These are phyloP conservation scores for Archips xylosteana DNA, from an alignment of 2,888 invertebrate genomes.

Conservation along the genomic window DNA sequence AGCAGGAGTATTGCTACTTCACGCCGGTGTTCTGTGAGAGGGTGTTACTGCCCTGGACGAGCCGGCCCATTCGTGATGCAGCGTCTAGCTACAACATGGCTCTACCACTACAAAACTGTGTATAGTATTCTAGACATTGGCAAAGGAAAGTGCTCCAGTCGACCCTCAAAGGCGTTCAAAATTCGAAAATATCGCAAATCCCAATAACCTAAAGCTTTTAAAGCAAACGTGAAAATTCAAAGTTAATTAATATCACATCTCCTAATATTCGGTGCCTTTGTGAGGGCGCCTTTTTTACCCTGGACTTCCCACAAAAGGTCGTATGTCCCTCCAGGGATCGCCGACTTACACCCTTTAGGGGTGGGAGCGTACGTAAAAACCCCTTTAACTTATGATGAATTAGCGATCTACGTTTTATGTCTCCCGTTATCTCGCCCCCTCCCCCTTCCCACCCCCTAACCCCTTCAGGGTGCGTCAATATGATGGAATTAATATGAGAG, in stretches of 20 bases:
- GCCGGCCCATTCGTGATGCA: too few relatives aligned
- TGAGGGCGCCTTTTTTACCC: constrained; percentile 61
- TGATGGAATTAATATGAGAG: constrained; percentile 82
- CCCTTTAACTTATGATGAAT: constrained; percentile 86
- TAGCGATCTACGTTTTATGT: constrained; percentile 85
- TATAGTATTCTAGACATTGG: too few relatives aligned
- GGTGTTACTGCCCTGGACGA: too few relatives aligned
- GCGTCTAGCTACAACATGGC: too few relatives aligned
- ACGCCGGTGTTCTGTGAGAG: too few relatives aligned
- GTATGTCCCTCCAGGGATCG: background rate
- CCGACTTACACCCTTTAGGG: background rate
- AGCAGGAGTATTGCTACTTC: too few relatives aligned
- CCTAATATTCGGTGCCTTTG: constrained; percentile 60
- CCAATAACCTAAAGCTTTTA: constrained; percentile 41
- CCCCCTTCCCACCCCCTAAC: constrained; percentile 47
- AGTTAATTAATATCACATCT: constrained; percentile 76
- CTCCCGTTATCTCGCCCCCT: constrained; percentile 78
- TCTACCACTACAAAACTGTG: too few relatives aligned
- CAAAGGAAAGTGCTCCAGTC: background rate
- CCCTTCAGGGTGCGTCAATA: constrained; percentile 71
- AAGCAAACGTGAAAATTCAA: constrained; percentile 52
- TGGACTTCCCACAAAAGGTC: constrained; percentile 34
- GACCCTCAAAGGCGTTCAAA: constrained; percentile 22
- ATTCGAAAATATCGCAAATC: constrained; percentile 9
- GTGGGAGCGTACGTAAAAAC: constrained; percentile 78